Conservation (phyloP, 1,140 invertebrate species). For the honey bee (Apis mellifera) region DNA sequence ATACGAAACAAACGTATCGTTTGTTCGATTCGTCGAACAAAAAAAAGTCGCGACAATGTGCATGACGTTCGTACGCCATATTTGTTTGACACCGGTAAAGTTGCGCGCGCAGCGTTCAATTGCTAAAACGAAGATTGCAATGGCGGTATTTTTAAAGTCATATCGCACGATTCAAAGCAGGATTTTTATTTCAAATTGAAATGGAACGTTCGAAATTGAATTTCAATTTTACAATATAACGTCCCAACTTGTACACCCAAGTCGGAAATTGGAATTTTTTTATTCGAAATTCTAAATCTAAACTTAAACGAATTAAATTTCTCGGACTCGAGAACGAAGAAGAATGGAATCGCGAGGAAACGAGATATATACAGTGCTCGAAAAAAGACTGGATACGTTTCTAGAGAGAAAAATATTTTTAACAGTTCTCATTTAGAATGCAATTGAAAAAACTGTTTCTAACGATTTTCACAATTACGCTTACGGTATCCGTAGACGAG, state of each 20-base stretch:
- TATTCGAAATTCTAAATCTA: not conserved
- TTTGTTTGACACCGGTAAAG: not conserved
- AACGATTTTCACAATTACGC: not conserved
- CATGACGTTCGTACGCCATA: not conserved
- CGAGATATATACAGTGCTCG: too few relatives aligned
- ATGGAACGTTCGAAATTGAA: not conserved
- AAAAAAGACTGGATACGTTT: too few relatives aligned
- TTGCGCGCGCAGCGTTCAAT: constrained; percentile 1
- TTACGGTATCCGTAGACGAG: constrained; percentile 10
- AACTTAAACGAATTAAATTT: not conserved
- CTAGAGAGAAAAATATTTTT: not conserved
- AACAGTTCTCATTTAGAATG: not conserved
- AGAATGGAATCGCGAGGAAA: too few relatives aligned
- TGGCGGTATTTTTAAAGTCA: constrained; percentile 1
- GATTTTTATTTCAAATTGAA: not conserved
- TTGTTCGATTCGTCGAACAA: too few relatives aligned
- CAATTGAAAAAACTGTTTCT: not conserved
- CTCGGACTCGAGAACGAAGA: too few relatives aligned
- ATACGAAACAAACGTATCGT: not conserved
- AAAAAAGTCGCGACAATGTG: not conserved
- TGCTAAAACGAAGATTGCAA: not conserved
- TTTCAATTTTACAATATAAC: too few relatives aligned
- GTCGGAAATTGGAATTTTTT: too few relatives aligned
- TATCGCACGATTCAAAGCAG: too few relatives aligned
- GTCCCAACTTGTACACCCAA: too few relatives aligned